Conservation (phyloP, 1,140 invertebrate species). For the Pogonognathellus flavescens region DNA sequence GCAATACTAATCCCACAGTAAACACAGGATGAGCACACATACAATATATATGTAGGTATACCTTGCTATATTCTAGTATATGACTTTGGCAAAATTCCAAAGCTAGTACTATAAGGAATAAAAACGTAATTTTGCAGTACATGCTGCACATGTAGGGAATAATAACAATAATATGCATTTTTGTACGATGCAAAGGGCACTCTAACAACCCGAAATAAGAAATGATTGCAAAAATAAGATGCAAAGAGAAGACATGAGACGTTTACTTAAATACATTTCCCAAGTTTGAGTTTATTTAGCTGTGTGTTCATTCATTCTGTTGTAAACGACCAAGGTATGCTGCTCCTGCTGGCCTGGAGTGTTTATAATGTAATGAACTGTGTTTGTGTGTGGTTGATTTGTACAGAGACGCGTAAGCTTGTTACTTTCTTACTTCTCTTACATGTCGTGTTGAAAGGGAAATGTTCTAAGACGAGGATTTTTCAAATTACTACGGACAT, state of each 20-base stretch:
- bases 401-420: neutral
- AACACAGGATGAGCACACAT: neutral
- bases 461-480: constrained; percentile 20
- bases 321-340: neutral
- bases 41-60: too few relatives aligned
- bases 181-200: too few relatives aligned
- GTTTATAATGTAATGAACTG: constrained; percentile 35
- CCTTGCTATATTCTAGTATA: neutral
- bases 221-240: constrained; percentile 19
- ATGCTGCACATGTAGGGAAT: neutral
- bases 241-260: neutral
- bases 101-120: neutral
- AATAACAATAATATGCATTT: too few relatives aligned
- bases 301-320: too few relatives aligned
- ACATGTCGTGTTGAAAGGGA: constrained; percentile 37
- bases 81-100: constrained; percentile 6
- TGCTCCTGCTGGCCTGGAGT: constrained; percentile 15
- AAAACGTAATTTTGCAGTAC: neutral
- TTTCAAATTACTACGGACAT: neutral
- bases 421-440: too few relatives aligned
- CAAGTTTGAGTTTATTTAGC: neutral
- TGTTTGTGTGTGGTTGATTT: constrained; percentile 2
- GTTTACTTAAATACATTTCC: constrained; percentile 4
- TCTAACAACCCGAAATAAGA: neutral
- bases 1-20: neutral